Base-by-base conservation (phyloP, 1,140 invertebrate species). In the Lepidurus arcticus region DNA sequence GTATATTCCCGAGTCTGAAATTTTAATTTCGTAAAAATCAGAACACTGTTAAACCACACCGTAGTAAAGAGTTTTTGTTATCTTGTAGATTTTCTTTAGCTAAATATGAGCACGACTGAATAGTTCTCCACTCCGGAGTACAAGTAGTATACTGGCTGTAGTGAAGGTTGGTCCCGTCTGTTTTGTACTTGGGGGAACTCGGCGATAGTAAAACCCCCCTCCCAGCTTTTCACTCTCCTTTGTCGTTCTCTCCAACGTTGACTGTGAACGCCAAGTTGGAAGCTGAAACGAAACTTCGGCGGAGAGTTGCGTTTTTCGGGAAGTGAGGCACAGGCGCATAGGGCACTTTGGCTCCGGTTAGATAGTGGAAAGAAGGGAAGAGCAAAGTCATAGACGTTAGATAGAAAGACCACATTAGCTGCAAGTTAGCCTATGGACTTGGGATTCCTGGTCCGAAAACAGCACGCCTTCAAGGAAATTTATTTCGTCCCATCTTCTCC, bases 161-260 rank as follows among this genome's bases (percentile, higher is more conserved):
- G n/a, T 7, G 53, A 65, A 65, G 53, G 53, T 65, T 65, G 53
- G 53, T 13, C 53, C 13, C 16, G 53, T 13, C 53, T 21, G 53
- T 65, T 65, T 65, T 65, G 53, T 65, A 65, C 53, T 65, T 65
- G 53, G 13, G 53, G 53, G 53, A 21, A 65, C 53, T 65, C 53
- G 45, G 13, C 13, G 53, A 65, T 65, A 65, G 53, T 21, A 65
- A 65, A 65, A 9, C 13, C 13, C 47, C 47, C 13, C 21, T 65
- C 53, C 7, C 53, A 65, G 53, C 53, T 65, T 65, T 65, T 65
- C 53, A 65, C 53, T 65, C 53, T 16, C 8, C 53, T 65, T 65
- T 65, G 53, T 65, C 53, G 53, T 65, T 65, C 53, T 13, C 53
- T 65, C 21, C 53, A 65, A 65, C 53, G 53, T 65, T 65, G 53